These are phyloP conservation scores for Sebastes miniatus DNA, from an alignment of 2,797 vertebrate genomes.

Conservation along the genomic window DNA sequence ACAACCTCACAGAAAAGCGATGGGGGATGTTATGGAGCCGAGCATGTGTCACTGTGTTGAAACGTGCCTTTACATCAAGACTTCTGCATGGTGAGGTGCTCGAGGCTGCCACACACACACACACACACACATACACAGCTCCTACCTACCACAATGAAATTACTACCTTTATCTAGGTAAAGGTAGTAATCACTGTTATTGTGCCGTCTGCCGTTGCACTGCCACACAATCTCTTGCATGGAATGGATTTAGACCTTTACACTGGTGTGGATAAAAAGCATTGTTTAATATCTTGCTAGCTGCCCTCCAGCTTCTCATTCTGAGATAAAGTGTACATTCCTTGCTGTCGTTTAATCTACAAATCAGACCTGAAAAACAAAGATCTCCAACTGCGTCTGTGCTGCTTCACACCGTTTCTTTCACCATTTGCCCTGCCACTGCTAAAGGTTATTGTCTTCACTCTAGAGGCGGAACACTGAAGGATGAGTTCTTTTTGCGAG, in stretches of 20 bases:
- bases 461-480: slow-evolving; percentile 14
- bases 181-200: slow-evolving; percentile 64
- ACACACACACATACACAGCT: not conserved
- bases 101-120: not conserved
- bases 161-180: slow-evolving; percentile 41
- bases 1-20: not conserved
- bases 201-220: slow-evolving; percentile 28
- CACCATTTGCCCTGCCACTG: not conserved
- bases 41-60: not conserved
- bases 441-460: slow-evolving; percentile 21
- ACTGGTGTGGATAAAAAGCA: not conserved
- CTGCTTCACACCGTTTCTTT: not conserved
- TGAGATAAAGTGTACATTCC: not conserved
- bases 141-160: slow-evolving; percentile 38
- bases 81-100: slow-evolving; percentile 15
- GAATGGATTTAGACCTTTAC: not conserved
- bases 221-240: slow-evolving; percentile 14
- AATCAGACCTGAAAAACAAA: not conserved
- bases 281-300: not conserved
- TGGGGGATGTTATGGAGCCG: not conserved
- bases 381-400: not conserved
- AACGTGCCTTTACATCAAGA: slow-evolving; percentile 19
- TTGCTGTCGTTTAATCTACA: not conserved
- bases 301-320: not conserved
- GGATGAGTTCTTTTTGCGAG: slow-evolving; percentile 42